A percentile compares a stretch with the other conserved stretches of the same genome.
phyloP scores from a whole-genome alignment of 1,140 invertebrate genomes.

The Sitophilus oryzae region DNA sequence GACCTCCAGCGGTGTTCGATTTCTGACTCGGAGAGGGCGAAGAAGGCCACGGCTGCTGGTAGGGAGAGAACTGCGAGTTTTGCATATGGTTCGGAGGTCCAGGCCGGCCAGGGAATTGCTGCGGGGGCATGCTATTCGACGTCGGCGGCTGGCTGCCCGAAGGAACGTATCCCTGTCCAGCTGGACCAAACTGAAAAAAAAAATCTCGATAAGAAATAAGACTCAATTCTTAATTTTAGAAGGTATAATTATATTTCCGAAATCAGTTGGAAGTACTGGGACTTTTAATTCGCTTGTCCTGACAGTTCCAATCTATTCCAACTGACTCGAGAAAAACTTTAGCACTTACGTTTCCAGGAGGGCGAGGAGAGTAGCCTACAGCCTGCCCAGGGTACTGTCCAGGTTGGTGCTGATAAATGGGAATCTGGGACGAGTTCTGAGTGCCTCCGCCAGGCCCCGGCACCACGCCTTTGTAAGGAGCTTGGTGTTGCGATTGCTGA shows the following conservation, averaged over 20 bases:
- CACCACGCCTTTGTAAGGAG: conserved; percentile 56
- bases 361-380: conserved; percentile 50
- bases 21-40: conserved; percentile 20
- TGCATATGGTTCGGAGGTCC: conserved; percentile 50
- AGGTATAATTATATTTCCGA: no score
- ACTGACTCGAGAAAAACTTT: no score
- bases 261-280: no score
- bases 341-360: conserved; percentile 46
- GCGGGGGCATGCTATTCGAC: conserved; percentile 44
- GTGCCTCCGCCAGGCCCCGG: conserved; percentile 43
- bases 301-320: no score
- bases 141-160: conserved; percentile 31
- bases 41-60: conserved; percentile 45
- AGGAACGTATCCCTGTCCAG: conserved; percentile 48
- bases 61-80: conserved; percentile 48
- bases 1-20: conserved; percentile 19
- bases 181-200: conserved; percentile 25
- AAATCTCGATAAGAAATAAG: no score
- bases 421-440: conserved; percentile 45
- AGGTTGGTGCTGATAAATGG: conserved; percentile 48
- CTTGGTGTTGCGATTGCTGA: conserved; percentile 48
- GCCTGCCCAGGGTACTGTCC: conserved; percentile 50
- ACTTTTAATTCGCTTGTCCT: no score
- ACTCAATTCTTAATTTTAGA: no score
- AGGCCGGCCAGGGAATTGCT: conserved; percentile 47